Percentiles rank a stretch among this genome's conserved stretches.
Conservation (phyloP, 1,140 invertebrate species). For the Phortica variegata region DNA sequence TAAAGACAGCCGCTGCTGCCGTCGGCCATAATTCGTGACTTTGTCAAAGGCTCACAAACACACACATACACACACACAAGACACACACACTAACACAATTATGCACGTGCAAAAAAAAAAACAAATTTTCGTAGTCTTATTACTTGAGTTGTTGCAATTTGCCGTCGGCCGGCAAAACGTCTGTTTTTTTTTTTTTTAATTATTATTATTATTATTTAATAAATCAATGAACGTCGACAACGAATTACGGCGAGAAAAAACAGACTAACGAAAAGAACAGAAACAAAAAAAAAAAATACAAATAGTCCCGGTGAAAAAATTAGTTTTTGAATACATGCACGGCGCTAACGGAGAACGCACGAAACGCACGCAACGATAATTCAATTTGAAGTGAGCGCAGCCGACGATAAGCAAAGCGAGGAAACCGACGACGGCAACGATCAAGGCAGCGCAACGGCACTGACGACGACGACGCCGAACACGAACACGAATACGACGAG, state of each 20-base stretch:
- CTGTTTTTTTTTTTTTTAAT: neutral
- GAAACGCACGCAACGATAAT: conserved; percentile 51
- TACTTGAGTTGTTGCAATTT: conserved; percentile 1
- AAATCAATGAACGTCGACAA: no score
- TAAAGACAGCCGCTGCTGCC: conserved; percentile 24
- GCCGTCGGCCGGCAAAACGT: conserved; percentile 27
- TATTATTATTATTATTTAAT: neutral
- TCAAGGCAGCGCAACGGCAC: conserved; percentile 9
- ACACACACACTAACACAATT: no score
- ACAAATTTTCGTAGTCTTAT: neutral
- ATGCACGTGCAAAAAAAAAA: conserved; percentile 25
- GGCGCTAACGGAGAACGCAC: conserved; percentile 29
- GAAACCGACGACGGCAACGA: conserved; percentile 26
- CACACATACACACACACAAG: conserved; percentile 9
- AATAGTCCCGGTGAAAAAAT: conserved; percentile 4
- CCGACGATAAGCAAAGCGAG: conserved; percentile 37
- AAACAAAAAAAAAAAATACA: neutral
- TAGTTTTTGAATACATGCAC: no score
- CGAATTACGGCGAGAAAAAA: no score
- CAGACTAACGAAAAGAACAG: neutral
- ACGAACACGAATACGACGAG: neutral
- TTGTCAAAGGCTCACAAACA: conserved; percentile 5
- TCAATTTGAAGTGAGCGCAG: conserved; percentile 53
- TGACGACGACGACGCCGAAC: conserved; percentile 5
- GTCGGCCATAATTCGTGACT: no score